Base-by-base conservation (phyloP, 2,797 vertebrate genomes). In the Sibirionetta formosa region DNA sequence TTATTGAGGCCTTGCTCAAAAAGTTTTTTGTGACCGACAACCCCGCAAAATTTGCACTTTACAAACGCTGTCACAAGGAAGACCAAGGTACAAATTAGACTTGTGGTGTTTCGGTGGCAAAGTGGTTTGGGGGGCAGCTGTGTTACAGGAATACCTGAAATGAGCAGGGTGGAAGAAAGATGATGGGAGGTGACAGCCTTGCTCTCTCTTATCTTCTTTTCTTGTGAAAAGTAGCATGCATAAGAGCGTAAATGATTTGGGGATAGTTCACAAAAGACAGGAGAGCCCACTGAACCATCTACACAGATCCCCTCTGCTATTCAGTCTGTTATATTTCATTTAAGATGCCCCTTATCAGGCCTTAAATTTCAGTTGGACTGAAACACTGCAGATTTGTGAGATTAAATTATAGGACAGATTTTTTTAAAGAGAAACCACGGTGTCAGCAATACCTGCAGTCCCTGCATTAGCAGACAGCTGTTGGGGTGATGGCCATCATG, bases 1-100 rank as follows among this genome's bases (percentile, higher is more conserved):
- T 99, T 61, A 99, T 99, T 3, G 98, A 99, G 94, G 99, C 99
- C 71, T 98, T 99, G 98, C 98, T 99, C 88, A 98, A 97, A 61
- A 99, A 99, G 98, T 99, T 99, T 97, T 98, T 98, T 0, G 98
- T 99, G 46, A 98, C 99, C 3, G 99, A 99, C 98, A 99, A 99
- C 98, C 99, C 99, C 15, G 99, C 99, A 0, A 99, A 99, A 97
- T 99, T 99, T 90, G 99, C 99, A 96, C 98, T 99, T 97, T 99
- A 99, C 96, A 99, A 99, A 91, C 99, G 99, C 66, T 99, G 98
- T 95, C 98, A 97, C 93, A 97, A 99, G 79, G 99, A 99, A 94
- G 99, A 99, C 96, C 99, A 99, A 98, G 99, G 99, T 99, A 98
- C 89, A 89, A 22, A 14, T 42, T 35, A 35, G 18, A 35, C 63